A percentile compares a stretch with the other conserved stretches of the same genome.
phyloP scores from a whole-genome alignment of 2,113 vertebrate species.

The Barnardius zonarius region DNA sequence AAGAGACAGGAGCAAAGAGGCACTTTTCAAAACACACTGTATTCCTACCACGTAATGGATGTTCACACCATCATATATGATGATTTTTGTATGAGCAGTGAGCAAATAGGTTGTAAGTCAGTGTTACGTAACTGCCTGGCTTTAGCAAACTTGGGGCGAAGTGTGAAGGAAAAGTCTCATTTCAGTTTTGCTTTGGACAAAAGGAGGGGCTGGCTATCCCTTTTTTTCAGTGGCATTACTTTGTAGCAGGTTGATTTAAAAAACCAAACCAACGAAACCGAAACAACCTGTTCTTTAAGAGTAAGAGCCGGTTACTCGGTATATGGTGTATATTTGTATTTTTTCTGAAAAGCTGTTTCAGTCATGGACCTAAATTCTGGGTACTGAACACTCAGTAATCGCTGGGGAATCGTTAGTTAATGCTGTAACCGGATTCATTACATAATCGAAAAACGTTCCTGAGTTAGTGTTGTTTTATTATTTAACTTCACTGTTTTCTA shows the following conservation, averaged over 20 bases:
- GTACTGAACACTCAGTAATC: background rate
- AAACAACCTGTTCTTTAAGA: background rate
- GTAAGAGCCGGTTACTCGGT: background rate
- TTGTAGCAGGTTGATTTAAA: background rate
- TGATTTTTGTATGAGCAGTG: background rate
- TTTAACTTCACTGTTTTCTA: background rate
- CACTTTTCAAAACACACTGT: fast-evolving
- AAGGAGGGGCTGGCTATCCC: background rate
- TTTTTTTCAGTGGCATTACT: background rate
- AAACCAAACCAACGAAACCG: background rate
- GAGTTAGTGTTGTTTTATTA: background rate
- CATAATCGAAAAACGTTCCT: background rate
- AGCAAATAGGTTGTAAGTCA: slow-evolving; percentile 55
- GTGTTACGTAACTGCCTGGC: slow-evolving; percentile 53
- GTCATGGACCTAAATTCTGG: background rate
- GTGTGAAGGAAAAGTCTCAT: background rate
- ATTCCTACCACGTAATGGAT: background rate
- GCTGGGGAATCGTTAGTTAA: background rate
- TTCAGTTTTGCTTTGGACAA: background rate
- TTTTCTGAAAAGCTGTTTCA: background rate
- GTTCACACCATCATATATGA: background rate
- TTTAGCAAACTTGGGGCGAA: slow-evolving; percentile 43
- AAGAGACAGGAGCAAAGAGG: background rate
- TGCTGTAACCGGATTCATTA: background rate
- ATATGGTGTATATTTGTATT: background rate